Conservation (phyloP, 2,797 vertebrate genomes). For the Siniperca obscura region DNA sequence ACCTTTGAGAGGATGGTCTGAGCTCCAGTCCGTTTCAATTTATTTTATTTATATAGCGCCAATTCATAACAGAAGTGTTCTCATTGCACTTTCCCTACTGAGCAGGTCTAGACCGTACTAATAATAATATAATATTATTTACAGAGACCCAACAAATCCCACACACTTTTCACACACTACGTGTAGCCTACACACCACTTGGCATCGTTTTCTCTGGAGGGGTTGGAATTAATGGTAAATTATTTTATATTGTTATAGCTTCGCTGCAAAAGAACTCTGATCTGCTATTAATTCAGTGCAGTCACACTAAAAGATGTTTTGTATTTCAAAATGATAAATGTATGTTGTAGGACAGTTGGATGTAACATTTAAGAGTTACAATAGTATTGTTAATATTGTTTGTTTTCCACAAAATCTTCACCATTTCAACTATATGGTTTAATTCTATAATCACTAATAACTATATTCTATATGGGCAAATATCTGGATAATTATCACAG, state of each 20-base stretch:
- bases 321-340: not conserved
- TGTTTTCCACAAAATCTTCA: not conserved
- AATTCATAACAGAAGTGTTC: too few relatives aligned
- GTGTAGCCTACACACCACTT: not conserved
- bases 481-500: not conserved
- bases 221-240: too few relatives aligned
- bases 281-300: not conserved
- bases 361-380: not conserved
- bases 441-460: not conserved
- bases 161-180: too few relatives aligned
- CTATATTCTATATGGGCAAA: not conserved
- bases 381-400: not conserved
- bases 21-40: not conserved
- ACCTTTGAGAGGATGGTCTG: conserved; percentile 26
- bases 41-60: too few relatives aligned
- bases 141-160: too few relatives aligned
- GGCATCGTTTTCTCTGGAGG: not conserved
- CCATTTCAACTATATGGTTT: not conserved
- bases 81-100: too few relatives aligned
- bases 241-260: not conserved
- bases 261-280: not conserved
- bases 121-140: too few relatives aligned
- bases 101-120: too few relatives aligned
- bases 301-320: not conserved
- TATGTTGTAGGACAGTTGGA: not conserved